Evolutionary conservation across 2,888 invertebrate genomes (phyloP).

Genomic region (Polymixis lichenea): DNA sequence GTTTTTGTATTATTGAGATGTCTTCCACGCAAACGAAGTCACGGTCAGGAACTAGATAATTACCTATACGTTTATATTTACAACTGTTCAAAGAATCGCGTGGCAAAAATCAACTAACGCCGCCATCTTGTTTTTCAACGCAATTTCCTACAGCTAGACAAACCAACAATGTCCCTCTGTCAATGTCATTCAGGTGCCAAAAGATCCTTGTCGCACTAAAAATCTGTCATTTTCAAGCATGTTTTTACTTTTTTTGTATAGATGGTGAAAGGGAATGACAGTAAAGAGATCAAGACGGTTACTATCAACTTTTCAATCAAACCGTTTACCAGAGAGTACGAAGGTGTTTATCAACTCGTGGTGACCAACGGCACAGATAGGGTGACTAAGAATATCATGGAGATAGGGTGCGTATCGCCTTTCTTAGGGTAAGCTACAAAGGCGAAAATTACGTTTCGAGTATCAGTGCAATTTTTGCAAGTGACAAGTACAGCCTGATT

Average conservation of each 20-base stretch:
- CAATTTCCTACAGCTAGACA: too few relatives aligned
- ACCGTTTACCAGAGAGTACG: constrained; percentile 17
- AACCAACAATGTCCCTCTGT: too few relatives aligned
- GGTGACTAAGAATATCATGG: constrained; percentile 34
- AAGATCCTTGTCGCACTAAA: not conserved
- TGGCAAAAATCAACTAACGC: not conserved
- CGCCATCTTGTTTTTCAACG: not conserved
- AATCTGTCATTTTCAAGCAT: not conserved
- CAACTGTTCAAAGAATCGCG: too few relatives aligned
- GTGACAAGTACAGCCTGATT: not conserved
- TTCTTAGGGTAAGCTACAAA: not conserved
- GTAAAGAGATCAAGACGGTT: not conserved
- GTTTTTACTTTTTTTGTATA: not conserved
- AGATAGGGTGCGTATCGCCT: constrained; percentile 20
- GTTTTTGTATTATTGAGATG: too few relatives aligned
- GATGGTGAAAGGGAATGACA: not conserved
- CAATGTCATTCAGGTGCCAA: not conserved
- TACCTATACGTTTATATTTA: too few relatives aligned
- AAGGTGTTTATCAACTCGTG: constrained; percentile 22
- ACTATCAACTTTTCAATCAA: constrained; percentile 16
- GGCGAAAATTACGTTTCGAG: not conserved
- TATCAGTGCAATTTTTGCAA: not conserved
- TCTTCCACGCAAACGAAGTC: too few relatives aligned
- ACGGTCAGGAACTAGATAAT: too few relatives aligned
- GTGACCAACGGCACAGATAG: not conserved